Base-by-base conservation (phyloP, 2,797 vertebrate species). In the Pempheris klunzingeri region DNA sequence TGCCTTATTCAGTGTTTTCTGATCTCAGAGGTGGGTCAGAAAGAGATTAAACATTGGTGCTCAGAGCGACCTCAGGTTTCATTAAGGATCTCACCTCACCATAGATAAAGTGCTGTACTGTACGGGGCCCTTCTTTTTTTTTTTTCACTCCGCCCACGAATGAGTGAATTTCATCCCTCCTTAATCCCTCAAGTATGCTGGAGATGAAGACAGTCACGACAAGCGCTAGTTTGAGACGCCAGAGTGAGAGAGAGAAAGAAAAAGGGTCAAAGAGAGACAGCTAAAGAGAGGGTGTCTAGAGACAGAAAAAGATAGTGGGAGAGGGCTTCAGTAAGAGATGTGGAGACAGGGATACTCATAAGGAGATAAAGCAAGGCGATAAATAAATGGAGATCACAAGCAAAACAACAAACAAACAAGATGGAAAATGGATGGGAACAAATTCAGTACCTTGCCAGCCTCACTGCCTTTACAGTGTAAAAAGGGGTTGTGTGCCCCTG, bases 101-200 rank as follows among this genome's bases (percentile, higher is more conserved):
- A 87, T 78, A 90, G 88, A 93, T 91, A 87, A 90, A 84, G 81
- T 83, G 76, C 71, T 77, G 87, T 81, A 77, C 84, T 88, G 83
- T 82, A 88, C 72, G 10, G 69, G 71, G 80, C 71, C 74, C 58
- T 63, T 78, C 65, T 76, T 85, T 90, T 83, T 74, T 66, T 80
- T 89, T 87, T 86, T 82, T 74, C 64, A 78, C 83, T 82, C 81
- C 83, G 72, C 75, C 84, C 83, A 86, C 84, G 66, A 93, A 92
- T 84, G 87, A 94, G 90, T 85, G 90, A 92, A 94, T 94, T 93
- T 94, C 87, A 95, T 94, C 92, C 92, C 87, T 88, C 87, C 91
- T 92, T 95, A 95, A 96, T 96, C 93, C 94, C 90, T 80, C 80
- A 95, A 94, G 91, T 94, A 96, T 95, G 93, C 92, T 86, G 92